These are phyloP conservation scores for Pseudorhombus dupliciocellatus DNA, from an alignment of 2,113 vertebrate species.

Conservation along the genomic window DNA sequence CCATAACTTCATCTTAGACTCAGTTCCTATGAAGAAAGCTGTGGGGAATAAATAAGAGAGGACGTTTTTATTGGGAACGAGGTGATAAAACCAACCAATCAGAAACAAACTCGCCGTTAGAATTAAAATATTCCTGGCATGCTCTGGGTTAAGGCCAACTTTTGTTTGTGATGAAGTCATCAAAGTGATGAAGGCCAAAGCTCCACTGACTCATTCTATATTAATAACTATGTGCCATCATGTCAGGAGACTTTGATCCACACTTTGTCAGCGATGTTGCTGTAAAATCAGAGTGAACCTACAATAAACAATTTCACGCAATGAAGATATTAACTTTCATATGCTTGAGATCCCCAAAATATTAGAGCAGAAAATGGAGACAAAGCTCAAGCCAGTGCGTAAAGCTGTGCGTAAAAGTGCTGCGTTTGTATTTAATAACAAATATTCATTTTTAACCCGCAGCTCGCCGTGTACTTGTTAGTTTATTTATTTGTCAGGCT, in stretches of 20 bases:
- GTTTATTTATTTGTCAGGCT: neutral
- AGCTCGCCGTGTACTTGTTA: neutral
- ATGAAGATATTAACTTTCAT: no score
- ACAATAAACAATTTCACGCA: neutral
- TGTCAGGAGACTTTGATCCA: constrained; percentile 46
- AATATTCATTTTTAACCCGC: neutral
- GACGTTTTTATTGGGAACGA: constrained; percentile 2
- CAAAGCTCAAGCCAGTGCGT: neutral
- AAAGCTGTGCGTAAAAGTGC: constrained; percentile 49
- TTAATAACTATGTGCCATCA: constrained; percentile 68
- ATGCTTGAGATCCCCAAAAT: neutral
- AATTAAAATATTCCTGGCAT: neutral
- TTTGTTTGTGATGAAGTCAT: constrained; percentile 45
- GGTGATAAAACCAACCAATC: neutral
- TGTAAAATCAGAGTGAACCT: constrained; percentile 21
- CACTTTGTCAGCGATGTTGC: constrained; percentile 14
- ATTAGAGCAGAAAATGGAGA: neutral
- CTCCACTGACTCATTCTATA: constrained; percentile 57
- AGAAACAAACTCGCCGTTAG: neutral
- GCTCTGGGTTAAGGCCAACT: constrained; percentile 17
- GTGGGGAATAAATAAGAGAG: constrained; percentile 25
- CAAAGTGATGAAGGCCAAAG: constrained; percentile 36
- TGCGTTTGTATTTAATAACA: neutral
- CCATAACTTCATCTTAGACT: constrained; percentile 99
- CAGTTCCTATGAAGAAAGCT: constrained; percentile 94